Conservation (phyloP, 2,797 vertebrate species). For the Craterocephalus amniculus region DNA sequence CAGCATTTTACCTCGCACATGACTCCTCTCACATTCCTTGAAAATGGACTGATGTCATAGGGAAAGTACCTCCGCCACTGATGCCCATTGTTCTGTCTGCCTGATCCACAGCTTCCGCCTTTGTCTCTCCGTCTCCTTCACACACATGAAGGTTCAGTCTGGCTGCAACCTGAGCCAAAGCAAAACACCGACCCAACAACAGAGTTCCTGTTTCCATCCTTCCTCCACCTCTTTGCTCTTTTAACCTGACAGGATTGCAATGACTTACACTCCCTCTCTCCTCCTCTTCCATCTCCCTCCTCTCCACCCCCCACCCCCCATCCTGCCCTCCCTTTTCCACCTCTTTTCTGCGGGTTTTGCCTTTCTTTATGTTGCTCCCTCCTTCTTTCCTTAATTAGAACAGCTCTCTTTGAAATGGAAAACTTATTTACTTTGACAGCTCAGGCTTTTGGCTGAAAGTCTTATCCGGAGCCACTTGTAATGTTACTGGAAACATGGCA, state of each 20-base stretch:
- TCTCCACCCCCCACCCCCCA: conserved; percentile 46
- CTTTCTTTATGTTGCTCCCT: conserved; percentile 55
- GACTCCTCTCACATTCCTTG: background rate
- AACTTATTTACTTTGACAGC: conserved; percentile 77
- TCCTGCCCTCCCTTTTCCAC: conserved; percentile 51
- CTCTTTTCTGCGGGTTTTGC: conserved; percentile 66
- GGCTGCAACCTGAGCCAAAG: conserved; percentile 61
- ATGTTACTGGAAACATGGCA: conserved; percentile 72
- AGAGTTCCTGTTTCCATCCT: conserved; percentile 76
- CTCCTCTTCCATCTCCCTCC: conserved; percentile 42
- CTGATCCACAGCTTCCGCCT: background rate
- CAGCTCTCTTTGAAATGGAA: conserved; percentile 76
- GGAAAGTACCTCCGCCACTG: conserved; percentile 26
- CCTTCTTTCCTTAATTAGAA: conserved; percentile 70
- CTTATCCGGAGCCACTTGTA: conserved; percentile 69
- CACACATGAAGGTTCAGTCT: conserved; percentile 34
- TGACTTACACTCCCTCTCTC: conserved; percentile 68
- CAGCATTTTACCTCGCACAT: conserved; percentile 2
- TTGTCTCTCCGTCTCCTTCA: conserved; percentile 2
- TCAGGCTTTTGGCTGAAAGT: conserved; percentile 66
- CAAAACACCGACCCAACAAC: conserved; percentile 68
- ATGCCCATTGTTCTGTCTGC: conserved; percentile 3
- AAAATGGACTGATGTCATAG: conserved; percentile 36
- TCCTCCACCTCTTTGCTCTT: conserved; percentile 53
- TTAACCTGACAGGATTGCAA: conserved; percentile 78